These are phyloP conservation scores for Parnassius smintheus DNA, from an alignment of 2,888 invertebrate genomes.

Conservation along the genomic window DNA sequence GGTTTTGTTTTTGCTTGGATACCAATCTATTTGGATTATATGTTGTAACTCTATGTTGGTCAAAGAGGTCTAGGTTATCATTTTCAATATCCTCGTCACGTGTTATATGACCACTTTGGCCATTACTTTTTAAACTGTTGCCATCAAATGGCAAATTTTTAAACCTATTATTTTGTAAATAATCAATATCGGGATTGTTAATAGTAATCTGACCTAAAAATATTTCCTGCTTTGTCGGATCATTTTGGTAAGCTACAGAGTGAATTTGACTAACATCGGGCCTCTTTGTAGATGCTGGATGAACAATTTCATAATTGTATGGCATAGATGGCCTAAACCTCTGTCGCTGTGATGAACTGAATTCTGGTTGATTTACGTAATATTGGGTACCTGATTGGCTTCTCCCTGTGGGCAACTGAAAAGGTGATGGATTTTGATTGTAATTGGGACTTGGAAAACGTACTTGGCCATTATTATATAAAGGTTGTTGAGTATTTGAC, in stretches of 20 bases:
- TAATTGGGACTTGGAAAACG: conserved; percentile 73
- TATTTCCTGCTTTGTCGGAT: conserved; percentile 82
- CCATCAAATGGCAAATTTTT: conserved; percentile 73
- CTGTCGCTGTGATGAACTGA: conserved; percentile 58
- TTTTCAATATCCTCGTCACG: conserved; percentile 68
- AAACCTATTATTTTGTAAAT: conserved; percentile 68
- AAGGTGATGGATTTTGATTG: conserved; percentile 75
- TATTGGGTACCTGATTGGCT: conserved; percentile 71
- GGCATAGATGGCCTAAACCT: conserved; percentile 68
- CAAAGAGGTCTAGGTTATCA: conserved; percentile 69
- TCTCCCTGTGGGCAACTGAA: conserved; percentile 73
- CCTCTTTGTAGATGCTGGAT: conserved; percentile 75
- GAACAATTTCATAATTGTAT: conserved; percentile 69
- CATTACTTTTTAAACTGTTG: conserved; percentile 73
- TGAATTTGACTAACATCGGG: conserved; percentile 81
- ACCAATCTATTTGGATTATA: conserved; percentile 69
- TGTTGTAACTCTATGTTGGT: conserved; percentile 70
- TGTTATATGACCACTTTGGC: conserved; percentile 64
- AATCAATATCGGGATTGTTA: conserved; percentile 80
- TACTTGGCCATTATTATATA: conserved; percentile 61
- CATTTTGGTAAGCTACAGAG: conserved; percentile 79
- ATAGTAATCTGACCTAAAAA: conserved; percentile 83
- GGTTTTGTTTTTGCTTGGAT: conserved; percentile 62
- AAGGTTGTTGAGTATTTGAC: conserved; percentile 56
- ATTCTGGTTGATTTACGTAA: conserved; percentile 74